Conservation (phyloP, 2,113 vertebrate species). For the Neopipo cinnamomea region DNA sequence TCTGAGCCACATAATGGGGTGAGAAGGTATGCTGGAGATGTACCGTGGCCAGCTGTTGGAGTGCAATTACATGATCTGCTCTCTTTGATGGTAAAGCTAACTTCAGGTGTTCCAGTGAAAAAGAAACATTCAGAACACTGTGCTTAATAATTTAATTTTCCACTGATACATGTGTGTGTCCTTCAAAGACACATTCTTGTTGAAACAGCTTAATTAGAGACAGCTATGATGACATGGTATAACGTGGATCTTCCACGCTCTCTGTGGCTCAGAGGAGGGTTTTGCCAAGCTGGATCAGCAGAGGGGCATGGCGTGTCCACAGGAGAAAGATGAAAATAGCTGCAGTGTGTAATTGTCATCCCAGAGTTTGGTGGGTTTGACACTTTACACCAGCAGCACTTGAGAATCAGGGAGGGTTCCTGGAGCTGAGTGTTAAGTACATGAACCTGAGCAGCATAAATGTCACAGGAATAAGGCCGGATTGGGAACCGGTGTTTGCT, state of each 20-base stretch:
- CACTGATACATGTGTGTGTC: not conserved
- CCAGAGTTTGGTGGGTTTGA: not conserved
- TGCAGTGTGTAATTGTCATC: not conserved
- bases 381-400: not conserved
- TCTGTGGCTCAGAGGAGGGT: not conserved
- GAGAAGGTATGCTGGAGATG: not conserved
- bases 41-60: not conserved
- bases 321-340: constrained; percentile 42
- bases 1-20: not conserved
- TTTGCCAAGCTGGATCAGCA: not conserved
- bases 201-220: not conserved
- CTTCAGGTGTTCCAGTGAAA: constrained; percentile 8
- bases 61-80: not conserved
- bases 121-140: not conserved
- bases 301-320: accelerated
- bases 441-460: not conserved
- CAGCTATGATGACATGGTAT: not conserved
- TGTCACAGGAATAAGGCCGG: not conserved
- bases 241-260: accelerated
- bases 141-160: not conserved
- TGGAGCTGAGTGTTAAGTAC: not conserved
- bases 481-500: not conserved
- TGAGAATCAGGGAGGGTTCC: not conserved
- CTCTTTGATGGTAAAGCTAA: not conserved
- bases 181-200: not conserved